phyloP scores from a whole-genome alignment of 2,888 invertebrate genomes.

The Schizotus pectinicornis region DNA sequence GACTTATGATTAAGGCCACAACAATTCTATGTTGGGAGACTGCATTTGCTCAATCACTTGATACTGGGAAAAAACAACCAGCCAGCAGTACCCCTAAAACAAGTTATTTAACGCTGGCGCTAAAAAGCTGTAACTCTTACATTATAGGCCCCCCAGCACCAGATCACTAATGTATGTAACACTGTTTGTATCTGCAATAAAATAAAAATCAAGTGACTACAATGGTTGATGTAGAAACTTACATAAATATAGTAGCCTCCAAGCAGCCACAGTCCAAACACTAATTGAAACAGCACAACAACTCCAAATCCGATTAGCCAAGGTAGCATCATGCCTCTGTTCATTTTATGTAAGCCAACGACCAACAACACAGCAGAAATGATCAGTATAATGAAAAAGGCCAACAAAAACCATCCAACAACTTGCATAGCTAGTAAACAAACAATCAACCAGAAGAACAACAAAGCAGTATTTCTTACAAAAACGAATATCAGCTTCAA shows the following conservation, averaged over 20 bases:
- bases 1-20: constrained; percentile 63
- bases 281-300: constrained; percentile 75
- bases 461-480: constrained; percentile 63
- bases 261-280: constrained; percentile 84
- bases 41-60: constrained; percentile 81
- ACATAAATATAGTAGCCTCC: constrained; percentile 93
- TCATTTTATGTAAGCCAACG: constrained; percentile 69
- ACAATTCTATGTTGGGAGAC: constrained; percentile 85
- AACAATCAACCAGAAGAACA: constrained; percentile 10
- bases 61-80: constrained; percentile 85
- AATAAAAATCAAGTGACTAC: constrained; percentile 1
- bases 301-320: constrained; percentile 76
- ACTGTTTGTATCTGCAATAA: constrained; percentile 74
- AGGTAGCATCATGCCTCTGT: constrained; percentile 81
- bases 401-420: constrained; percentile 69
- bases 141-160: constrained; percentile 86
- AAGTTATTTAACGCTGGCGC: constrained; percentile 2
- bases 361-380: constrained; percentile 67
- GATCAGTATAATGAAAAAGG: constrained; percentile 65
- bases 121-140: constrained; percentile 61
- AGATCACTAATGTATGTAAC: constrained; percentile 75
- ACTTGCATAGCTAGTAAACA: constrained; percentile 71
- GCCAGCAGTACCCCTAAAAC: constrained; percentile 84
- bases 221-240: constrained; percentile 56
- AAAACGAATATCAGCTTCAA: constrained; percentile 81